Evolutionary conservation across 2,113 vertebrate species (phyloP), one percentile per base, ranked within the genome.

Genomic region (Ardeotis arabs): DNA sequence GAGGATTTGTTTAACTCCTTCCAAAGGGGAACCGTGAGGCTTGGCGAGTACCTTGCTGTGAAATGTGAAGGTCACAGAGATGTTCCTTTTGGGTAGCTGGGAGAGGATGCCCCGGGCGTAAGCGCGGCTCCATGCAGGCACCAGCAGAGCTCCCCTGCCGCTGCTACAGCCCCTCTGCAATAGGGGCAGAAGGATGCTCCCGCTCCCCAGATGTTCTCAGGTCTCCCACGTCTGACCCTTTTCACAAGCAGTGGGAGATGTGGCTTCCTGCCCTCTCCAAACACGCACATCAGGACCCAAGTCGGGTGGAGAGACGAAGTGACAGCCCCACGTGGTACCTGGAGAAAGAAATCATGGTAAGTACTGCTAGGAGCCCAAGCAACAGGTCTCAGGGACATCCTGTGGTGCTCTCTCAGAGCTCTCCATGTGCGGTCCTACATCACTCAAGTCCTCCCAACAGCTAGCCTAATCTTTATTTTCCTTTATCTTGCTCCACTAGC

Each of bases 1-100:
- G 29, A 49, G 50, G 19, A 28, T 33, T 27, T 47, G 25, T 22
- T 50, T 21, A 24, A 47, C 18, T 62, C 25, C 33, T 73, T 18
- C 33, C 1, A 0, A 29, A 24, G 23, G 20, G 25, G 27, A 84
- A 5, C 5, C 0, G 0, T 10, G 25, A n/a, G 29, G 5, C 28
- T 44, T 5, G 31, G 25, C 7, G 59, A 31, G 5, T 8, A 24
- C 28, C 72, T 33, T 37, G 52, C 52, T 24, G 41, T 33, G 70
- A 24, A 37, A 41, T 8, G 39, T 29, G 20, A 53, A 69, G 21
- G 5, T 28, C 1, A 1, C 33, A 12, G 80, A 31, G 50, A 44
- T 11, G 27, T 3, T 60, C 45, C 39, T 33, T 18, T 11, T 19
- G 58, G 45, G 66, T 29, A 33, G 33, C 16, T 3, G 4, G 21